Evolutionary conservation across 2,888 invertebrate species (phyloP), one percentile per base, ranked within the genome.

Genomic region (Melieria crassipennis): DNA sequence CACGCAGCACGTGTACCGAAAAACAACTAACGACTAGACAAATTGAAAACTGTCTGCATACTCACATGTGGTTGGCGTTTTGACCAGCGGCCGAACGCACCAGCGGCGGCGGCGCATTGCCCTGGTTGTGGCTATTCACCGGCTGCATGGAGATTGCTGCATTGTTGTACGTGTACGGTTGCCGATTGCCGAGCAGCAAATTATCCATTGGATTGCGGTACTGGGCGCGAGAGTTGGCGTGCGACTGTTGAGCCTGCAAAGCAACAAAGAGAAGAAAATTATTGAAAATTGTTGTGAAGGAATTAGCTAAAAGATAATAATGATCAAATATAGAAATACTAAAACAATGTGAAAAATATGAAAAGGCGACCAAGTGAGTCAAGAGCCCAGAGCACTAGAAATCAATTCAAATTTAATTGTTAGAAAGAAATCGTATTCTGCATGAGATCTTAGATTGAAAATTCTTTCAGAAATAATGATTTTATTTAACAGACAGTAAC

Each of bases 41-140:
- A 30, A 30, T 30, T 30, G 30, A 30, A 30, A 30, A 30, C 30
- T 30, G 30, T 30, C 30, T 67, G 64, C 62, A 71, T 74, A 84
- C 86, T 85, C 83, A 86, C 86, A 86, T 82, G 75, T 85, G 86
- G 79, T 79, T 83, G 72, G 81, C 74, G 75, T 81, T 82, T 75
- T 85, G 86, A 50, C 89, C 90, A 79, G 88, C 88, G 60, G 89
- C 87, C 5, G 84, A 84, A 81, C 90, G 87, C 79, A 90, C 90
- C 73, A 90, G 87, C 63, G 89, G 90, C 71, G 90, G 90, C 75
- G 90, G 90, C 73, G 89, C 88, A 85, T 90, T 90, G n/a, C 80
- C 81, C 55, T 85, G 84, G 0, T 79, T 77, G 73, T 83, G 84
- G 72, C 73, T 84, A 69, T 83, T 85, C 13, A 85, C 85, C 58